A percentile compares a stretch with the other conserved stretches of the same genome.
Conservation (phyloP, 2,113 vertebrate species). For the Apistogramma diplotaenia region DNA sequence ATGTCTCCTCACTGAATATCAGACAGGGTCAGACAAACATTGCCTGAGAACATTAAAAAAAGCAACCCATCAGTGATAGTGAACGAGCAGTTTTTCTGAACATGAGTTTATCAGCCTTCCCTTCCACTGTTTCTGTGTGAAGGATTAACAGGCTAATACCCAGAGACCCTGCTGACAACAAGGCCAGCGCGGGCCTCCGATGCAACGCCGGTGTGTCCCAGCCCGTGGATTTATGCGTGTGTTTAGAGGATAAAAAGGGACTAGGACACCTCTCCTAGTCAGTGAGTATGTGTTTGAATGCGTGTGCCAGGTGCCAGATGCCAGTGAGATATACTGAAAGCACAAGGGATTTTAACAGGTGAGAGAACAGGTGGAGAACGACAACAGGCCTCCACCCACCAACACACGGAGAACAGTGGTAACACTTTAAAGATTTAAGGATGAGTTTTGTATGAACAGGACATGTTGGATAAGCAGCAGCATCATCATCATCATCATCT, state of each 20-base stretch:
- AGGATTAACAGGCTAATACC: slow-evolving; percentile 26
- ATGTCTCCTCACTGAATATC: background rate
- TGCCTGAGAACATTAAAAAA: too few species aligned
- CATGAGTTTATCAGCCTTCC: background rate
- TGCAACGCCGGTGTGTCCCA: slow-evolving; percentile 1
- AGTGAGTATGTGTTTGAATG: background rate
- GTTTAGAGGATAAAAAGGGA: slow-evolving; percentile 61
- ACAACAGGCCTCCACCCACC: background rate
- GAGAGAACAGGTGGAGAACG: slow-evolving; percentile 26
- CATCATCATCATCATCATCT: background rate
- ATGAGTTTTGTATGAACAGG: background rate
- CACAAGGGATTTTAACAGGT: slow-evolving; percentile 9
- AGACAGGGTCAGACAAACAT: background rate
- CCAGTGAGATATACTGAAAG: slow-evolving; percentile 21
- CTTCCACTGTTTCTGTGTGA: background rate
- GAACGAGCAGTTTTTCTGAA: background rate
- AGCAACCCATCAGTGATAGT: too few species aligned
- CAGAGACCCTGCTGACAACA: slow-evolving; percentile 34
- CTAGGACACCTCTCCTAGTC: slow-evolving; percentile 34
- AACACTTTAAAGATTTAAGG: background rate
- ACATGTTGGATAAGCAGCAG: background rate
- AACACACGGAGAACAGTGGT: background rate
- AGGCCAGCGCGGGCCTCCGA: background rate
- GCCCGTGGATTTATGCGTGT: slow-evolving; percentile 42
- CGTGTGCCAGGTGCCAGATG: slow-evolving; percentile 42